Conservation (phyloP, 2,113 vertebrate species). For the Heliornis fulica region DNA sequence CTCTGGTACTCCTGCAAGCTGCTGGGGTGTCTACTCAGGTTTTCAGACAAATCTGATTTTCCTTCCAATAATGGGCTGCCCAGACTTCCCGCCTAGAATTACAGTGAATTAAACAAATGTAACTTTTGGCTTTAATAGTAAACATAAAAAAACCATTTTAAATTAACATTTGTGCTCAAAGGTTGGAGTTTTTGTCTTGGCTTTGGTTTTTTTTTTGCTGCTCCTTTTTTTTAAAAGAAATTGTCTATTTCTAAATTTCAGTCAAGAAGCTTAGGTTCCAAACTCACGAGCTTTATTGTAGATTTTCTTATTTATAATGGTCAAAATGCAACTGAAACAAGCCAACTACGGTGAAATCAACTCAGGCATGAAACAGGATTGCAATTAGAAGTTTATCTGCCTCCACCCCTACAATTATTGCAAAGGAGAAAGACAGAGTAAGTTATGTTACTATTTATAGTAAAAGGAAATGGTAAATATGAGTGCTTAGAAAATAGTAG, state of each 20-base stretch:
- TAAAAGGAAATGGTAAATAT: conserved; percentile 19
- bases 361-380: background rate
- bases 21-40: background rate
- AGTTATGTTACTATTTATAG: conserved; percentile 25
- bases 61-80: background rate
- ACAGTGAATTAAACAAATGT: background rate
- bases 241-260: background rate
- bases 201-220: no score
- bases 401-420: background rate
- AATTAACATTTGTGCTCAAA: background rate
- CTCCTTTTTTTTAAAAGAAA: background rate
- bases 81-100: background rate
- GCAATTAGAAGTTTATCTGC: background rate
- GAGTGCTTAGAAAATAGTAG: background rate
- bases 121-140: background rate
- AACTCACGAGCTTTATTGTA: background rate
- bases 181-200: no score
- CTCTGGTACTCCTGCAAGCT: background rate
- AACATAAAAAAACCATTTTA: background rate
- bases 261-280: background rate
- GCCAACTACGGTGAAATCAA: background rate
- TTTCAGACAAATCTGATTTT: background rate
- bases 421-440: background rate
- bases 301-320: background rate
- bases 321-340: background rate